Base-by-base conservation (phyloP, 2,888 invertebrate species). In the Proisotoma minuta region DNA sequence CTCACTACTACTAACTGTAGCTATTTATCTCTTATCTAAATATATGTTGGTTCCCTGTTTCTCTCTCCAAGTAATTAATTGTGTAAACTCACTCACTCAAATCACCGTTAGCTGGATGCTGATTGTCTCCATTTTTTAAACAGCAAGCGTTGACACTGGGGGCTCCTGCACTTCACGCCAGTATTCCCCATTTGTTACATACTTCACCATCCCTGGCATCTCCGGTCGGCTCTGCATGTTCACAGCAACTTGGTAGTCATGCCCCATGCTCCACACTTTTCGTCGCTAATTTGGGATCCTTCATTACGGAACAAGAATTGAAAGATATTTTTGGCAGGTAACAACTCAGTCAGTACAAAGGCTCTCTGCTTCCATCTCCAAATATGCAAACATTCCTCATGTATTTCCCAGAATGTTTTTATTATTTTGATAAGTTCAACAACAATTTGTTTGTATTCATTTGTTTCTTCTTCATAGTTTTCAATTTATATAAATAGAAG, bases 321-420 rank as follows among this genome's bases (percentile, higher is more conserved):
- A 96, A 96, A 84, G 95, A 96, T 81, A 89, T 98, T 78, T 96
- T 97, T 82, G 90, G 90, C 86, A 95, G 94, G 95, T 96, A 81
- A 81, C 83, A 72, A 18, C 26, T 40, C 50, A 59, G 54, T 48
- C 29, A 29, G 12, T 18, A 53, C 43, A 28, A n/a, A n/a, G n/a
- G n/a, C n/a, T n/a, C n/a, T n/a, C n/a, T n/a, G n/a, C n/a, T n/a
- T n/a, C n/a, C n/a, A n/a, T n/a, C n/a, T n/a, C n/a, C n/a, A n/a
- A n/a, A n/a, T n/a, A n/a, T n/a, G n/a, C n/a, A n/a, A n/a, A n/a
- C n/a, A n/a, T n/a, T n/a, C n/a, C n/a, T n/a, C n/a, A n/a, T n/a
- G n/a, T n/a, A n/a, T n/a, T n/a, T n/a, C n/a, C n/a, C n/a, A n/a
- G n/a, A n/a, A n/a, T n/a, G n/a, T n/a, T n/a, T n/a, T n/a, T n/a